A percentile compares a stretch with the other conserved stretches of the same genome.
Evolutionary conservation across 92 coral and sea anemone genomes (phyloP).

Genomic region (Porites rus): DNA sequence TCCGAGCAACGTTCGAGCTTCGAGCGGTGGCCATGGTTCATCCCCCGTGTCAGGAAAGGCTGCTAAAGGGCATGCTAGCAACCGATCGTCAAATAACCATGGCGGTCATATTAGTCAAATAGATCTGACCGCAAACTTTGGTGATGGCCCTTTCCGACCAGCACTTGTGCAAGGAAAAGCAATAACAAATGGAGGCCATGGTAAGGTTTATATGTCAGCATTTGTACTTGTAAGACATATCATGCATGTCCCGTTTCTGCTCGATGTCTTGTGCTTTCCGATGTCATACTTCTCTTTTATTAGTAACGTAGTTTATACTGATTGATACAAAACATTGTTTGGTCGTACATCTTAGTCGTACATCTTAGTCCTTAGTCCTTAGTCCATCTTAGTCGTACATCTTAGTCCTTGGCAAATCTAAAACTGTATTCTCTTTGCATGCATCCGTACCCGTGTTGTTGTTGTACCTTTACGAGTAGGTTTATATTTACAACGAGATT

Average conservation of each 20-base stretch:
- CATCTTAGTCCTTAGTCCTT: background rate
- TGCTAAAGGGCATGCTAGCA: constrained; percentile 52
- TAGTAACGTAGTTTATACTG: background rate
- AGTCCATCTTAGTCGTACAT: background rate
- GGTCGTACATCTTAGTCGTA: background rate
- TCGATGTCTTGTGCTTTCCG: background rate
- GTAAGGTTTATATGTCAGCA: constrained; percentile 16
- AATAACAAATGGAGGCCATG: constrained; percentile 64
- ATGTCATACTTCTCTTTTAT: background rate
- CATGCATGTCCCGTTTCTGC: background rate
- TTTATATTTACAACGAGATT: background rate
- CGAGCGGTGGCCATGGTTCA: constrained; percentile 41
- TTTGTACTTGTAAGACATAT: background rate
- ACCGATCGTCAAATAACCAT: constrained; percentile 76
- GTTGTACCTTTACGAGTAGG: background rate
- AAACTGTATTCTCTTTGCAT: background rate
- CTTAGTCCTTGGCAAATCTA: background rate
- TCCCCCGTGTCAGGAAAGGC: constrained; percentile 60
- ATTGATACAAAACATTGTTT: constrained; percentile 9
- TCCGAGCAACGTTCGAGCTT: constrained; percentile 45
- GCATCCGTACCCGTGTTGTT: background rate
- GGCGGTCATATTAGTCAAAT: constrained; percentile 78
- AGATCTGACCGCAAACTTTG: constrained; percentile 81
- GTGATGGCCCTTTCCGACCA: constrained; percentile 96
- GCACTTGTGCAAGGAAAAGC: constrained; percentile 90